Conservation (phyloP, 2,888 invertebrate genomes). For the Leptinotarsa tumamoca region DNA sequence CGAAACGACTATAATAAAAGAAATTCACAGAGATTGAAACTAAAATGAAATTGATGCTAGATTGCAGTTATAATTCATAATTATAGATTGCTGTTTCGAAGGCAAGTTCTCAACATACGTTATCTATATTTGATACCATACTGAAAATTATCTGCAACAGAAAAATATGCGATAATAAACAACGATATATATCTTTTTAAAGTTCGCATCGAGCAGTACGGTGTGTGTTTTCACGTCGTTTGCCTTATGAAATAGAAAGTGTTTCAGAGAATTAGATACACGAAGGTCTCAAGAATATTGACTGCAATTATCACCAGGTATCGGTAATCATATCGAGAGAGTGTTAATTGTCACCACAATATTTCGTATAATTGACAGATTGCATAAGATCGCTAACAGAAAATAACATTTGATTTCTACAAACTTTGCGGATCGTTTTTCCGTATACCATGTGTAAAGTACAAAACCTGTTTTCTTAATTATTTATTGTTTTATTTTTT, state of each 20-base stretch:
- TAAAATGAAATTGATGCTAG: constrained; percentile 43
- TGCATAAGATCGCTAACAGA: not conserved
- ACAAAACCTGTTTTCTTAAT: too few relatives aligned
- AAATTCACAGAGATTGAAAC: constrained; percentile 36
- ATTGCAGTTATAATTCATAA: constrained; percentile 52
- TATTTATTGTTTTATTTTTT: too few relatives aligned
- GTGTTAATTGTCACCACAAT: not conserved
- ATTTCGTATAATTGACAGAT: not conserved
- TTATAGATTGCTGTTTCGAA: constrained; percentile 49
- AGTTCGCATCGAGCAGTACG: constrained; percentile 13
- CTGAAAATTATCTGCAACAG: constrained; percentile 42
- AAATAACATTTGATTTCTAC: not conserved
- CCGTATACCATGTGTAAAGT: too few relatives aligned
- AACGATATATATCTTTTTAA: constrained; percentile 25
- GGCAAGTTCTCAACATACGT: constrained; percentile 39
- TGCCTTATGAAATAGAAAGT: constrained; percentile 14
- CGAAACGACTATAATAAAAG: constrained; percentile 37
- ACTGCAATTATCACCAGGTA: constrained; percentile 7
- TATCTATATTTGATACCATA: constrained; percentile 42
- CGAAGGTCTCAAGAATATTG: constrained; percentile 4
- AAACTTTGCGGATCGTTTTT: not conserved
- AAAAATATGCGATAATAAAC: constrained; percentile 39
- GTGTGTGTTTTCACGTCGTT: constrained; percentile 12
- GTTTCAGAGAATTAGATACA: constrained; percentile 12
- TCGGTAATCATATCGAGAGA: constrained; percentile 5